Evolutionary conservation across 1,140 invertebrate species (phyloP), one percentile per base, ranked within the genome.

Genomic region (Physella acuta): DNA sequence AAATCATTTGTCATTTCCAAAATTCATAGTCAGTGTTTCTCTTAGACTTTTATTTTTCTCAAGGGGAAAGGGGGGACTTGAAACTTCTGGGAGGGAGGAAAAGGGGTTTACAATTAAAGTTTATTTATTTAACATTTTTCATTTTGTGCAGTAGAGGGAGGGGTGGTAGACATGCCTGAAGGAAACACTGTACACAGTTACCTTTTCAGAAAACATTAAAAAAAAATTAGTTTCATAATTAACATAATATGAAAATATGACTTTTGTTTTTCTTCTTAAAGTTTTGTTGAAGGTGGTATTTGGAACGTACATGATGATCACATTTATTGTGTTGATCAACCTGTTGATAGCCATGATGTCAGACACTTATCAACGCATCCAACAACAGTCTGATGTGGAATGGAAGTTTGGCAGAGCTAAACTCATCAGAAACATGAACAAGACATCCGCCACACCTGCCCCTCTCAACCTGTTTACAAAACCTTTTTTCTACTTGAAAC

Each of bases 311-410:
- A 93, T 98, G 90, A 90, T 98, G 89, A 94, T 98, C 81, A 95
- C 94, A 73, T 92, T 98, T 76, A 93, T 99, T 85, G 97, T 98
- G 78, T 90, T 99, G 77, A 96, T 98, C 87, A 98, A 98, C 88
- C 90, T 98, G 82, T 91, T 99, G 78, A 99, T 99, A 90, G 97
- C 97, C 87, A 98, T 99, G 97, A 98, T 99, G 95, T 96, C 94
- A 81, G 95, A 99, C 88, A 99, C 97, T 76, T 99, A 99, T 86
- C 95, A 98, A 86, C 89, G 96, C 76, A 99, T 99, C 82, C 85
- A 98, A 88, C 94, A 96, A 53, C 96, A 99, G 89, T 99, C 97
- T n/a, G 97, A 99, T 86, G 98, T 97, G 77, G 97, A 99, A 86
- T 99, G 97, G 97, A 99, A 99, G 86, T 99, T 97, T 82, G 97